A percentile compares a stretch with the other conserved stretches of the same genome.
Evolutionary conservation across 2,113 vertebrate genomes (phyloP).

Genomic region (Salvator merianae): DNA sequence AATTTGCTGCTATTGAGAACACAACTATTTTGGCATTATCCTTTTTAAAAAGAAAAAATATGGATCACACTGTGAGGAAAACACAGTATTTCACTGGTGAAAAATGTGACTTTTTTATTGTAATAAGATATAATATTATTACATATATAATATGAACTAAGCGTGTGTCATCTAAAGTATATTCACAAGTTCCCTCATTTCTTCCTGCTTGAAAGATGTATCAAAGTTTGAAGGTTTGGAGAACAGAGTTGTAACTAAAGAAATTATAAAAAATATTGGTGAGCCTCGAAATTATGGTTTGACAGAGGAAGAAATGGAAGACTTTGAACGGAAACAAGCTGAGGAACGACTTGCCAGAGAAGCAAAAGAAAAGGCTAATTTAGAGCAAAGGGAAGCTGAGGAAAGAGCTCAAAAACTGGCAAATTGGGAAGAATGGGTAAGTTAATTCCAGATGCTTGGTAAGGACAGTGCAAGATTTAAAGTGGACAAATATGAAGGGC

Average conservation of each 20-base stretch:
- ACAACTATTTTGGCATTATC: not conserved
- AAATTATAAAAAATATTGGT: constrained; percentile 81
- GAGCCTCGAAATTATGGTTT: constrained; percentile 83
- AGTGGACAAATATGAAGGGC: too few relatives aligned
- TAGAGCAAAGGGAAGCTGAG: constrained; percentile 69
- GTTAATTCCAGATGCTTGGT: constrained; percentile 12
- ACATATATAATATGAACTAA: not conserved
- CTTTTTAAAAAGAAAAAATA: not conserved
- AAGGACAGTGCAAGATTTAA: not conserved
- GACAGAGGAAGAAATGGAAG: constrained; percentile 76
- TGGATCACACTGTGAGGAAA: not conserved
- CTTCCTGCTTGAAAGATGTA: constrained; percentile 75
- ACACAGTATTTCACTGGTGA: not conserved
- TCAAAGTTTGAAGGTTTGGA: constrained; percentile 75
- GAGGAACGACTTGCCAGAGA: constrained; percentile 75
- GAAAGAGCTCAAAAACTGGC: constrained; percentile 77
- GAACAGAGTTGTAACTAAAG: constrained; percentile 74
- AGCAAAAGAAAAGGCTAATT: constrained; percentile 66
- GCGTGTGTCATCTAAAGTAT: not conserved
- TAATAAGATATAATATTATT: too few relatives aligned
- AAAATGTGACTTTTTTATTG: not conserved
- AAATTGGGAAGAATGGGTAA: constrained; percentile 89
- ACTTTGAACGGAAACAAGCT: constrained; percentile 68
- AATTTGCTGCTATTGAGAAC: not conserved
- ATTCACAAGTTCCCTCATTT: constrained; percentile 8